A percentile compares a stretch with the other conserved stretches of the same genome.
phyloP scores from a whole-genome alignment of 2,888 invertebrate species.

The Phasia obesa region DNA sequence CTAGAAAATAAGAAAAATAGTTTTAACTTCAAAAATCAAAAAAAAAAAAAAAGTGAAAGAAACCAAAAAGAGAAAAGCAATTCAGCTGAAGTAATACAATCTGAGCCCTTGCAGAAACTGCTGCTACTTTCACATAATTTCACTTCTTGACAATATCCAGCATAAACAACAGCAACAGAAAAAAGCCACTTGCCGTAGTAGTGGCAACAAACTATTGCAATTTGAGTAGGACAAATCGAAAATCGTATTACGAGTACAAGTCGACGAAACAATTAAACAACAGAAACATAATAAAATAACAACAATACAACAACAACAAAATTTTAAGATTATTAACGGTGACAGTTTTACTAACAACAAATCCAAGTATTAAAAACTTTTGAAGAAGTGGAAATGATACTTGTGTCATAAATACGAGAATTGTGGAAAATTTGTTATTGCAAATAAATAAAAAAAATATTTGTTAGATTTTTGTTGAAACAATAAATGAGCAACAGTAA shows the following conservation, averaged over 20 bases:
- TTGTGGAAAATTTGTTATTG: background rate
- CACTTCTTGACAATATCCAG: conserved; percentile 66
- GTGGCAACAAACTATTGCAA: conserved; percentile 42
- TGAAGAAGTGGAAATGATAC: background rate
- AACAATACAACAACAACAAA: conserved; percentile 4
- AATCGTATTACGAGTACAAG: conserved; percentile 57
- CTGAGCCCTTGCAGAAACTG: conserved; percentile 62
- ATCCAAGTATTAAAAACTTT: conserved; percentile 9
- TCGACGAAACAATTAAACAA: conserved; percentile 56
- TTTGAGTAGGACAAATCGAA: conserved; percentile 41
- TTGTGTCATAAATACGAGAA: background rate
- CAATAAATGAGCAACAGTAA: background rate
- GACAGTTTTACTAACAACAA: conserved; percentile 4
- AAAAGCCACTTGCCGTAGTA: background rate
- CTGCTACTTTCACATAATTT: conserved; percentile 69
- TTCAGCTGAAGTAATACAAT: conserved; percentile 44
- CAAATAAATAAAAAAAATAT: conserved; percentile 10
- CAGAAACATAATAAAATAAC: conserved; percentile 34
- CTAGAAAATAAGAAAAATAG: conserved; percentile 10
- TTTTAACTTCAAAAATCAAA: conserved; percentile 1
- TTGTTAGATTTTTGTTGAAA: background rate
- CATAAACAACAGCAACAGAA: conserved; percentile 26
- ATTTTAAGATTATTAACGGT: conserved; percentile 6
- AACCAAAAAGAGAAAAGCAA: conserved; percentile 15
- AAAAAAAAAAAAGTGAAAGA: background rate